Percentiles rank a stretch among this genome's conserved stretches.
phyloP scores from a whole-genome alignment of 2,113 vertebrate species.

The Odobenus rosmarus region DNA sequence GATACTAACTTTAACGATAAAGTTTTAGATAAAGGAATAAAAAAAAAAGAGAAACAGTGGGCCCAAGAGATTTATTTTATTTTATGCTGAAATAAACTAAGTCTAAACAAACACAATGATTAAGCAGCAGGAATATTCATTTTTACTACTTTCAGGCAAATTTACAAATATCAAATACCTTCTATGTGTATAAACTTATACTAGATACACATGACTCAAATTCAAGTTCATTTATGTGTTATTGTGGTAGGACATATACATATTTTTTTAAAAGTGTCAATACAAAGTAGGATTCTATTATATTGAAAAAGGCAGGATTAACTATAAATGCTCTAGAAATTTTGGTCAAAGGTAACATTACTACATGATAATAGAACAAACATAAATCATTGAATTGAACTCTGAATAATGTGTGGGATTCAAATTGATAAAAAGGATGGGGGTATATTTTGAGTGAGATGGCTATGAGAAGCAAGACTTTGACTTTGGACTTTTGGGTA shows the following conservation, averaged over 20 bases:
- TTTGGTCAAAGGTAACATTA: not conserved
- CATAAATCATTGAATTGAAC: not conserved
- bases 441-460: not conserved
- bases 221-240: not conserved
- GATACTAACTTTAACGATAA: not conserved
- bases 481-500: not conserved
- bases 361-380: not conserved
- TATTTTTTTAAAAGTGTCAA: not conserved
- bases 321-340: not conserved
- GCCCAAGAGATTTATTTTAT: not conserved
- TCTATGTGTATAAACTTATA: not conserved
- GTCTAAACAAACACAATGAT: not conserved
- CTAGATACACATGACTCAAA: not conserved
- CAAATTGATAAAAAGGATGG: not conserved
- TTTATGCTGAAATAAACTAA: not conserved
- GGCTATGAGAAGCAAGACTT: not conserved
- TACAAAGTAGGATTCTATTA: not conserved
- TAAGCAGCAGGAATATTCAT: not conserved
- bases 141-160: conserved; percentile 6
- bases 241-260: not conserved
- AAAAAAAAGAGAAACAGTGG: not conserved
- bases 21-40: not conserved
- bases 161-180: not conserved
- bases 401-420: not conserved
- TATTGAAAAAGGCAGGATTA: not conserved